phyloP scores from a whole-genome alignment of 2,797 vertebrate genomes.

The Ateles fusciceps region DNA sequence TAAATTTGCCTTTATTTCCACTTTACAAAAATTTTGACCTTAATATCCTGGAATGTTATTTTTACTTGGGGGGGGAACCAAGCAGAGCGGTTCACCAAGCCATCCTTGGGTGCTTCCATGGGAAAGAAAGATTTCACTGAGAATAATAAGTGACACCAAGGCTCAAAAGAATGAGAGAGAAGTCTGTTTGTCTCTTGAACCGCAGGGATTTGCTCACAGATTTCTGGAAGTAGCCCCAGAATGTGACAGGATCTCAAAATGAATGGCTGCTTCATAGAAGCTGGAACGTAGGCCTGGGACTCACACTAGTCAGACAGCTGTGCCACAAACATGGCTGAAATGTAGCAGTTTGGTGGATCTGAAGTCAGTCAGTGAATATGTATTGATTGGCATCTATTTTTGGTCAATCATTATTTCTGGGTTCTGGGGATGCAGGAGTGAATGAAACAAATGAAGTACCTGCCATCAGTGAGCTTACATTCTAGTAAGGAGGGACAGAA shows the following conservation, averaged over 20 bases:
- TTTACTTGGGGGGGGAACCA: not conserved
- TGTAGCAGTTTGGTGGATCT: not conserved
- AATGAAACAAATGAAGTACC: conserved; percentile 7
- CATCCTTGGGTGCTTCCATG: not conserved
- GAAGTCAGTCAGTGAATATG: not conserved
- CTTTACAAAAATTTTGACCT: not conserved
- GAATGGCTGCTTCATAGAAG: not conserved
- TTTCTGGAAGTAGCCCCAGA: not conserved
- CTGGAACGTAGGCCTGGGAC: not conserved
- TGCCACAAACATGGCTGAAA: not conserved
- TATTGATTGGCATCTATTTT: not conserved
- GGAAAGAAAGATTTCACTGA: not conserved
- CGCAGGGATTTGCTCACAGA: not conserved
- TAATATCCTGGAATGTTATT: conserved; percentile 1
- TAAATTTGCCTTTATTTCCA: conserved; percentile 25
- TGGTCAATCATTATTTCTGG: not conserved
- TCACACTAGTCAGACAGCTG: not conserved
- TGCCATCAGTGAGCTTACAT: not conserved
- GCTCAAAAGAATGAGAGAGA: not conserved
- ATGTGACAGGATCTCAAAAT: not conserved
- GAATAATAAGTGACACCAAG: not conserved
- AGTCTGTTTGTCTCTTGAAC: not conserved
- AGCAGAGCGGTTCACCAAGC: not conserved
- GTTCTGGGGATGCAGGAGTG: not conserved
- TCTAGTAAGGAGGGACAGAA: not conserved